Evolutionary conservation across 2,113 vertebrate species (phyloP).

Genomic region (Lophochroa leadbeateri): DNA sequence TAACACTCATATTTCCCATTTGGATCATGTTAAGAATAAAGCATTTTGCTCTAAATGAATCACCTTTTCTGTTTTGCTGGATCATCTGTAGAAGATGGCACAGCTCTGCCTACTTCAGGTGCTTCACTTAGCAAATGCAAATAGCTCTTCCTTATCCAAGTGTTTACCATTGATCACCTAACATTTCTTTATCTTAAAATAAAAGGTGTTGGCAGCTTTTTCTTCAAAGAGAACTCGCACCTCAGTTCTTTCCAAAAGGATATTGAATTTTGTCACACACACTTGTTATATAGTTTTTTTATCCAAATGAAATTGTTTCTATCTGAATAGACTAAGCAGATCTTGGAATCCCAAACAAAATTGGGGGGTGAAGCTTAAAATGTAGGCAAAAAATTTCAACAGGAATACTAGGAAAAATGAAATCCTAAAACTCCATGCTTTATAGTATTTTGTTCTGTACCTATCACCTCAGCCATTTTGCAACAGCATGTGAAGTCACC

Average conservation of each 20-base stretch:
- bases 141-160: background rate
- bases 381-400: background rate
- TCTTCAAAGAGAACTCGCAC: background rate
- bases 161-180: background rate
- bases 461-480: background rate
- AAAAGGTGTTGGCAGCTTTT: background rate
- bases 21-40: background rate
- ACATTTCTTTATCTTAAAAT: background rate
- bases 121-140: background rate
- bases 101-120: background rate
- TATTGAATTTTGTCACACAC: background rate
- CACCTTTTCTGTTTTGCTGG: background rate
- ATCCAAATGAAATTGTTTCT: background rate
- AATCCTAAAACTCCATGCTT: background rate
- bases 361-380: background rate
- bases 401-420: background rate
- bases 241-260: background rate
- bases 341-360: background rate
- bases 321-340: background rate
- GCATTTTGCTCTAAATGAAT: background rate
- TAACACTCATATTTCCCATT: background rate
- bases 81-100: background rate
- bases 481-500: fast-evolving
- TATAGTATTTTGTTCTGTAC: background rate
- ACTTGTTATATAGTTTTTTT: background rate